These are phyloP conservation scores for Mimumesa dahlbomi DNA, from an alignment of 2,888 invertebrate genomes.

Conservation along the genomic window DNA sequence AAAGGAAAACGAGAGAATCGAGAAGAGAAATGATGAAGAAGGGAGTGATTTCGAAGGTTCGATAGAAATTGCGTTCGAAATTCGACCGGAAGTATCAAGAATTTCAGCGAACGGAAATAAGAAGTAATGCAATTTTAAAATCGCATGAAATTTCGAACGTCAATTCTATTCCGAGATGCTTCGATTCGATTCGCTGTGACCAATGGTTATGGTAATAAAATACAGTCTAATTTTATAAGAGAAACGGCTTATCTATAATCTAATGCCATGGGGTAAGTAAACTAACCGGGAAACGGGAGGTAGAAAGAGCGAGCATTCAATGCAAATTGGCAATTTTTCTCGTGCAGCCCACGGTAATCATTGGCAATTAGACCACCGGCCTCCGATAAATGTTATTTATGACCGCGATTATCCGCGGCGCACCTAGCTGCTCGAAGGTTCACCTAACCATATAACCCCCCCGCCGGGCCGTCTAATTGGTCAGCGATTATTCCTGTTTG, in stretches of 20 bases:
- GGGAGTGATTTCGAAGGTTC: conserved; percentile 36
- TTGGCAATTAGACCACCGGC: conserved; percentile 74
- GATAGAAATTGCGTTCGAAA: conserved; percentile 73
- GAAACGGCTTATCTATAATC: conserved; percentile 53
- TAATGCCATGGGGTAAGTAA: conserved; percentile 48
- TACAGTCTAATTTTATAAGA: conserved; percentile 31
- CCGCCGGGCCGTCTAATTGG: conserved; percentile 64
- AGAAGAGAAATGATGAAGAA: conserved; percentile 26
- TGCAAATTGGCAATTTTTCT: conserved; percentile 76
- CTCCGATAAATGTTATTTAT: conserved; percentile 77
- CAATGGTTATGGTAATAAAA: conserved; percentile 23
- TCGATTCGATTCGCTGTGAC: too few species aligned
- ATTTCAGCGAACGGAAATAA: not conserved
- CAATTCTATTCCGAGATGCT: too few species aligned
- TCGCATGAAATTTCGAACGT: too few species aligned
- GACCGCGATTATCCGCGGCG: conserved; percentile 73
- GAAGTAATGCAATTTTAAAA: too few species aligned
- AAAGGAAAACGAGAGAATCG: conserved; percentile 20
- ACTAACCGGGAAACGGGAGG: conserved; percentile 39
- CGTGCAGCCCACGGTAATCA: conserved; percentile 72
- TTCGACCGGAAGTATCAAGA: conserved; percentile 61
- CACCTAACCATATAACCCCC: conserved; percentile 45
- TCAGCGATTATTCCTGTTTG: conserved; percentile 67
- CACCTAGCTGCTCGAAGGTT: conserved; percentile 68
- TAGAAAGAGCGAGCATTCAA: conserved; percentile 60